Evolutionary conservation across 2,113 vertebrate genomes (phyloP).

Genomic region (Willisornis vidua): DNA sequence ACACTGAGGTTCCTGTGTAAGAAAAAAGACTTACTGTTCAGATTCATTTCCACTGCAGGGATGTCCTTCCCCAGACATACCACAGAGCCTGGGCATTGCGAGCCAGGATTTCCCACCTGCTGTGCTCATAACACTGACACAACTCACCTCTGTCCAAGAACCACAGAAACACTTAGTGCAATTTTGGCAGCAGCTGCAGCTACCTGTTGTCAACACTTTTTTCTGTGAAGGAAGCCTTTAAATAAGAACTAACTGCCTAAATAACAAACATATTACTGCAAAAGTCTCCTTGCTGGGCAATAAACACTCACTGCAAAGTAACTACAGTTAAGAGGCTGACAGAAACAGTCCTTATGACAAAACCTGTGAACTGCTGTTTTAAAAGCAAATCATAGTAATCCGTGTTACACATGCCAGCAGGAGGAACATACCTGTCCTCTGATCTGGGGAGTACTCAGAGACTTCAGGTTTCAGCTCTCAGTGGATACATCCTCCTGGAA

Average conservation of each 20-base stretch:
- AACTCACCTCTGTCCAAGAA: neutral
- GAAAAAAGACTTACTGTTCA: neutral
- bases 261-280: neutral
- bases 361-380: neutral
- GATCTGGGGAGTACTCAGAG: neutral
- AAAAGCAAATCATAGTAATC: neutral
- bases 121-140: neutral
- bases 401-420: neutral
- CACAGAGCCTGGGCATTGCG: accelerated
- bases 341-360: neutral
- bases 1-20: neutral
- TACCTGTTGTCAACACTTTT: accelerated
- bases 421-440: neutral
- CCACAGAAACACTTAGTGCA: neutral
- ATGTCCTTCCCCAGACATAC: neutral
- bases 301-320: neutral
- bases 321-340: neutral
- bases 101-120: neutral
- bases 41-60: neutral
- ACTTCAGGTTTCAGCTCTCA: neutral
- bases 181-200: neutral
- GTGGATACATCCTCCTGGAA: neutral
- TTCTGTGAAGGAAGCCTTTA: neutral
- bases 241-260: neutral
- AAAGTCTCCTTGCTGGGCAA: neutral